Evolutionary conservation across 2,888 invertebrate genomes (phyloP).

Genomic region (Tenthredo amoena): DNA sequence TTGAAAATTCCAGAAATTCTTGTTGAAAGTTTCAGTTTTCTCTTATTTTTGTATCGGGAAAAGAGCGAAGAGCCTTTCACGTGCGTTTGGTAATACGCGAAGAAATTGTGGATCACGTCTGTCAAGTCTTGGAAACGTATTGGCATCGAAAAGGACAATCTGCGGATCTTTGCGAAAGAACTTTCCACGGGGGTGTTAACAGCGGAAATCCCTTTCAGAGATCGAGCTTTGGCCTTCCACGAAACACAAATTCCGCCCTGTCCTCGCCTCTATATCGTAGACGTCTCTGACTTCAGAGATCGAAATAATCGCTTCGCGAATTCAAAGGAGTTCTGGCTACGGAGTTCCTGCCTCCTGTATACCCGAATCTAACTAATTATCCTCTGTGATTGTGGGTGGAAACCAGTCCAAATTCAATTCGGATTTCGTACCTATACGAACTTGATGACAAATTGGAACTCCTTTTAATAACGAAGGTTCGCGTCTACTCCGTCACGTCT

Average conservation of each 20-base stretch:
- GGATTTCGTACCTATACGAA: neutral
- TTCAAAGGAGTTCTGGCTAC: neutral
- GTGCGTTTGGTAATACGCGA: no score
- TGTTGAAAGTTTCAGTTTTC: neutral
- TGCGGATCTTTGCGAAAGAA: neutral
- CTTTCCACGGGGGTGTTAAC: neutral
- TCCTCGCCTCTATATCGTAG: neutral
- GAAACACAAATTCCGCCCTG: slow-evolving; percentile 22
- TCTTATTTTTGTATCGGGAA: neutral
- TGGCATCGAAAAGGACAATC: slow-evolving; percentile 11
- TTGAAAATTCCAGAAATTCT: neutral
- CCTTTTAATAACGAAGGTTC: neutral
- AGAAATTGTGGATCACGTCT: slow-evolving; percentile 38
- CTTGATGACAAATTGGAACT: neutral
- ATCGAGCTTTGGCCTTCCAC: neutral
- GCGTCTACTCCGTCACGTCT: neutral
- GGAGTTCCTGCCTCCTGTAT: neutral
- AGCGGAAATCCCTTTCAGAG: slow-evolving; percentile 18
- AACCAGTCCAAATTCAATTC: neutral
- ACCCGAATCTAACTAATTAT: neutral
- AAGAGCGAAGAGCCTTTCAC: neutral
- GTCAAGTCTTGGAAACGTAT: slow-evolving; percentile 2
- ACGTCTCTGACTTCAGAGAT: neutral
- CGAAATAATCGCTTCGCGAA: neutral
- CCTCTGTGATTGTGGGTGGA: neutral